Conservation (phyloP, 2,888 invertebrate species). For the Drosophila eohydei region DNA sequence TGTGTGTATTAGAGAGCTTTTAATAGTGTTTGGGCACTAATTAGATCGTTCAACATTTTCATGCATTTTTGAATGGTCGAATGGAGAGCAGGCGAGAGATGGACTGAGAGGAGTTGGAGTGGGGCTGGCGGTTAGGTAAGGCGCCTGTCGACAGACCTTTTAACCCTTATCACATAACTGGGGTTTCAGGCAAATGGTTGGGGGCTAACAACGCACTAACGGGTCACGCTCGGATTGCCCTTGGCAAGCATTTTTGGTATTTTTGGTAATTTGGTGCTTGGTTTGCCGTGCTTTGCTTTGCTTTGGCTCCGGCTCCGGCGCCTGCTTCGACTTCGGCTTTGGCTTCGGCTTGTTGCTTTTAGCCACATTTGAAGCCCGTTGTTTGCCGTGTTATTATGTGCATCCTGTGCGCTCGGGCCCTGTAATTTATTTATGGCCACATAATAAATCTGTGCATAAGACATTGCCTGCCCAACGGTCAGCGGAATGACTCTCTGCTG, state of each 20-base stretch:
- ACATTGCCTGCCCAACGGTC: conserved; percentile 68
- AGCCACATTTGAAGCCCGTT: conserved; percentile 12
- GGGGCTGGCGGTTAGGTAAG: background rate
- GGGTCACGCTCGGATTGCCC: conserved; percentile 52
- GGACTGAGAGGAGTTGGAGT: background rate
- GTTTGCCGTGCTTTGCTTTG: conserved; percentile 19
- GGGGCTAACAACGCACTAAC: conserved; percentile 38
- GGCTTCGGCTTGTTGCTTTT: conserved; percentile 27
- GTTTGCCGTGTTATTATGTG: conserved; percentile 53
- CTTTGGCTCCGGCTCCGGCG: background rate
- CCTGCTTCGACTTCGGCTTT: conserved; percentile 4
- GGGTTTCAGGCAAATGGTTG: background rate
- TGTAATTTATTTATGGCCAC: conserved; percentile 83
- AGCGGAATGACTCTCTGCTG: conserved; percentile 26
- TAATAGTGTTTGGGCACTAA: conserved; percentile 50
- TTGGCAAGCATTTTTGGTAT: conserved; percentile 57
- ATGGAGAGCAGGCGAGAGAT: conserved; percentile 4
- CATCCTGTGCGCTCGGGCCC: conserved; percentile 65
- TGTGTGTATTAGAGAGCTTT: background rate
- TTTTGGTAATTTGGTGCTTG: conserved; percentile 41
- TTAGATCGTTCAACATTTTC: conserved; percentile 67
- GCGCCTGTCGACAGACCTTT: conserved; percentile 70
- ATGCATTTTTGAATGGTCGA: conserved; percentile 53
- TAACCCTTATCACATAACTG: conserved; percentile 70
- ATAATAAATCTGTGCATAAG: conserved; percentile 81